A percentile compares a stretch with the other conserved stretches of the same genome.
Conservation (phyloP, 2,888 invertebrate species). For the Pomacea canaliculata region DNA sequence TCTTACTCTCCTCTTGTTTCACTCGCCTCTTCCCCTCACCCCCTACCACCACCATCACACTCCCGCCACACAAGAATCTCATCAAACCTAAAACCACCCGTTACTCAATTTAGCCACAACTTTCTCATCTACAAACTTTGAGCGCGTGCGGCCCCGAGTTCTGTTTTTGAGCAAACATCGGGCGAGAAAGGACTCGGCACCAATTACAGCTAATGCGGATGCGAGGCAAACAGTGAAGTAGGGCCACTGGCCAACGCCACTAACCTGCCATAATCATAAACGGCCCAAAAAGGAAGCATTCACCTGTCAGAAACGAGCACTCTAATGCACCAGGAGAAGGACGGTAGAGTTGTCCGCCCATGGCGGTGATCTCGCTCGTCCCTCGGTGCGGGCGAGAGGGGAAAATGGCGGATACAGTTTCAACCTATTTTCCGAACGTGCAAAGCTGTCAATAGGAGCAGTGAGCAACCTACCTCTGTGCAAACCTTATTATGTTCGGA, state of each 20-base stretch:
- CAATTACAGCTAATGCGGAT: slow-evolving; percentile 23
- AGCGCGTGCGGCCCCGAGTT: slow-evolving; percentile 1
- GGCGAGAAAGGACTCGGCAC: slow-evolving; percentile 9
- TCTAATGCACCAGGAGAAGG: slow-evolving; percentile 10
- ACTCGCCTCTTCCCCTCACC: not conserved
- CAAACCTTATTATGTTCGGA: slow-evolving; percentile 24
- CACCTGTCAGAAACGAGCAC: slow-evolving; percentile 16
- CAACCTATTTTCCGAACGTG: slow-evolving; percentile 27
- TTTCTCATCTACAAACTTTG: slow-evolving; percentile 4
- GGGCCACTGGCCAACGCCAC: slow-evolving; percentile 12
- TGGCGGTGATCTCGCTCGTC: slow-evolving; percentile 3
- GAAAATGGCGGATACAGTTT: slow-evolving; percentile 27
- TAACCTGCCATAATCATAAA: slow-evolving; percentile 10
- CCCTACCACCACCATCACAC: not conserved
- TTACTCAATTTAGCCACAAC: slow-evolving; percentile 1
- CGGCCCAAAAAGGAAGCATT: slow-evolving; percentile 14
- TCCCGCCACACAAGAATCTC: not conserved
- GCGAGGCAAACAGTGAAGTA: slow-evolving; percentile 5
- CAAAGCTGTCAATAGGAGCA: slow-evolving; percentile 22
- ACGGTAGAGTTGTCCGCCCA: slow-evolving; percentile 18
- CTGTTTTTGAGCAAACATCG: slow-evolving; percentile 9
- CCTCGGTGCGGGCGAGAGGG: not conserved
- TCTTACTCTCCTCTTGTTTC: slow-evolving; percentile 2
- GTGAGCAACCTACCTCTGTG: slow-evolving; percentile 9
- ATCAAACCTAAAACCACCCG: not conserved